phyloP scores from a whole-genome alignment of 2,113 vertebrate genomes.

The Macaca mulatta region DNA sequence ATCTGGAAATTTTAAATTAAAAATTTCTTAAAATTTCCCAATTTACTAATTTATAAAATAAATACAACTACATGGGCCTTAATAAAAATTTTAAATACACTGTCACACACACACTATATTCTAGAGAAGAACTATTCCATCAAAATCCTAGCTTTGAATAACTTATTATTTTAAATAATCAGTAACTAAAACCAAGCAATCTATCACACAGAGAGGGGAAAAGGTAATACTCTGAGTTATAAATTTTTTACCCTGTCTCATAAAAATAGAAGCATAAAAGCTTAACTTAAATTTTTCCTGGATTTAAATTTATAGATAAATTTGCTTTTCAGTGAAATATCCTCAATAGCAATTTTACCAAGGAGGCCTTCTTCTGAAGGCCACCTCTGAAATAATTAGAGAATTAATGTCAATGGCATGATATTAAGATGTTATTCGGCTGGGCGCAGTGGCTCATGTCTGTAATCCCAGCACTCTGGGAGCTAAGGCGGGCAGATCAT shows the following conservation, averaged over 20 bases:
- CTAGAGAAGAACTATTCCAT: background rate
- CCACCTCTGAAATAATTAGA: background rate
- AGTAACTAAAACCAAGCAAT: conserved; percentile 13
- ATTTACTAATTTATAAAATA: background rate
- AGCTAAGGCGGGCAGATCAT: too few species aligned
- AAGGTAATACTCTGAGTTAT: background rate
- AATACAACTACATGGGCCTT: background rate
- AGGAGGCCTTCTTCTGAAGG: background rate
- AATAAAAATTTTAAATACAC: background rate
- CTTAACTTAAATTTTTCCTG: background rate
- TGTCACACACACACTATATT: background rate
- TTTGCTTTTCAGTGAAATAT: conserved; percentile 20
- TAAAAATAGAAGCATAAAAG: background rate
- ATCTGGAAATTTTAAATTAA: conserved; percentile 5
- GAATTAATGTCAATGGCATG: background rate
- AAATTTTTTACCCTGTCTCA: background rate
- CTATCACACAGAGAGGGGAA: background rate
- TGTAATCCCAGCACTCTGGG: too few species aligned
- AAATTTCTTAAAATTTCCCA: background rate
- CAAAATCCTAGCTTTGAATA: conserved; percentile 18
- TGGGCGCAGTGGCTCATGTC: too few species aligned
- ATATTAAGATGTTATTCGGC: background rate
- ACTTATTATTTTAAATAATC: background rate
- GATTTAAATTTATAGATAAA: background rate
- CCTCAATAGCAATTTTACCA: background rate